A percentile compares a stretch with the other conserved stretches of the same genome.
phyloP scores from a whole-genome alignment of 1,140 invertebrate species.

The Coelopa frigida region DNA sequence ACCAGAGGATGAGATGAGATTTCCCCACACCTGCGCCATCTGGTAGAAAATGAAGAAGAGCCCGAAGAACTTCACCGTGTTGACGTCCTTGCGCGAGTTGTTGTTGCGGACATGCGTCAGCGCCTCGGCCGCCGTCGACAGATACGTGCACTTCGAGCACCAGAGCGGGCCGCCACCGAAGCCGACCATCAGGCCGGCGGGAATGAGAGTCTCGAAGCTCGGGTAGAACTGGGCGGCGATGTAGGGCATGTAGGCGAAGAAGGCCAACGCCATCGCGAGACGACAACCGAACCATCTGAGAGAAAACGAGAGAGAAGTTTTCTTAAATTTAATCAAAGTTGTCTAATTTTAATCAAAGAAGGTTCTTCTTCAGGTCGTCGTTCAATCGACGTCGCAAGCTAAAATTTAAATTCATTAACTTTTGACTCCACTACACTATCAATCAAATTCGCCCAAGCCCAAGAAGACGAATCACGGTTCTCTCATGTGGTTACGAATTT shows the following conservation, averaged over 20 bases:
- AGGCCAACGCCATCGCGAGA: constrained; percentile 76
- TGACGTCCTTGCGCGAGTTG: constrained; percentile 57
- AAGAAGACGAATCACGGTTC: too few relatives aligned
- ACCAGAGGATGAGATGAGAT: constrained; percentile 81
- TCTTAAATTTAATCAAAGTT: too few relatives aligned
- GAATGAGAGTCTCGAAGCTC: constrained; percentile 73
- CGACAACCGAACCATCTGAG: constrained; percentile 73
- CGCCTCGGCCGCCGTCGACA: constrained; percentile 83
- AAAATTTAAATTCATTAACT: too few relatives aligned
- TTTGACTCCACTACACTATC: too few relatives aligned
- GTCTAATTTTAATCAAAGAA: too few relatives aligned
- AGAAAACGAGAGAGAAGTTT: background rate
- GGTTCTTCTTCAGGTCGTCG: too few relatives aligned
- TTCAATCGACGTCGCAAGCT: too few relatives aligned
- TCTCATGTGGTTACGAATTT: too few relatives aligned
- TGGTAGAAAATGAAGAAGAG: constrained; percentile 96
- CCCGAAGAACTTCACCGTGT: constrained; percentile 92
- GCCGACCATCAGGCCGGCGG: constrained; percentile 71
- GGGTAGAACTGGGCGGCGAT: constrained; percentile 90
- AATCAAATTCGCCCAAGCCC: too few relatives aligned
- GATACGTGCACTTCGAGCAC: constrained; percentile 91
- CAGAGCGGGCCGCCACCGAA: constrained; percentile 87
- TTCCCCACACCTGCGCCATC: constrained; percentile 86
- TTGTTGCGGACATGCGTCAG: constrained; percentile 59
- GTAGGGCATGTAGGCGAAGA: constrained; percentile 84